Evolutionary conservation across 2,888 invertebrate species (phyloP).

Genomic region (Dryobota labecula): DNA sequence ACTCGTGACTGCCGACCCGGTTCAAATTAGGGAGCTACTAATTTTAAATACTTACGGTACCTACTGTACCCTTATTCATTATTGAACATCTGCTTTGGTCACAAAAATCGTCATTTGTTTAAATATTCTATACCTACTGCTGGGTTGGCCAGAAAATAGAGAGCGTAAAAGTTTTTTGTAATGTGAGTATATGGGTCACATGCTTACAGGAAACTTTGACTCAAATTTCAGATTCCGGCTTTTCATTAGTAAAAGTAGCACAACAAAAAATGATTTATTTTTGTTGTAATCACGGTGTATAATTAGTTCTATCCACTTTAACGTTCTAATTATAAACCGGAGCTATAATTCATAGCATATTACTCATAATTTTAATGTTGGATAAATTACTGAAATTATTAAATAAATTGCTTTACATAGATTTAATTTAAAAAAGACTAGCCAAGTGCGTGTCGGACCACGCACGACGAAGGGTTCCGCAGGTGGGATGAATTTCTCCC

Average conservation of each 20-base stretch:
- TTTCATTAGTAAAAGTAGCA: not conserved
- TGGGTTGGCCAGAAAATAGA: conserved; percentile 11
- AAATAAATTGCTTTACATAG: not conserved
- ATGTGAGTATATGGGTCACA: not conserved
- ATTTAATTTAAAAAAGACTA: too few species aligned
- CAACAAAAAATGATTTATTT: not conserved
- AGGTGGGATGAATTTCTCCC: too few species aligned
- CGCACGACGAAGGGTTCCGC: too few species aligned
- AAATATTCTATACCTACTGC: conserved; percentile 14
- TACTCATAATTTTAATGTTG: not conserved
- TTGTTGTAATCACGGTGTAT: not conserved
- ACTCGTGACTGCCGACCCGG: conserved; percentile 71
- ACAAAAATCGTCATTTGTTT: conserved; percentile 39
- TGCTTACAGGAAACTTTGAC: not conserved
- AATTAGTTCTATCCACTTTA: conserved; percentile 4
- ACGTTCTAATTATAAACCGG: not conserved
- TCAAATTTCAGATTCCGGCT: conserved; percentile 8
- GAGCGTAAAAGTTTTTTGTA: not conserved
- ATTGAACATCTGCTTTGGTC: conserved; percentile 58
- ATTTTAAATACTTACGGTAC: conserved; percentile 52
- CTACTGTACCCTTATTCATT: conserved; percentile 52
- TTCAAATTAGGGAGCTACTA: conserved; percentile 70
- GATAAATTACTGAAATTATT: not conserved
- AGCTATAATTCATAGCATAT: not conserved
- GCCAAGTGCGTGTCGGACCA: too few species aligned